Base-by-base conservation (phyloP, 2,113 vertebrate genomes). In the Microcebus murinus region DNA sequence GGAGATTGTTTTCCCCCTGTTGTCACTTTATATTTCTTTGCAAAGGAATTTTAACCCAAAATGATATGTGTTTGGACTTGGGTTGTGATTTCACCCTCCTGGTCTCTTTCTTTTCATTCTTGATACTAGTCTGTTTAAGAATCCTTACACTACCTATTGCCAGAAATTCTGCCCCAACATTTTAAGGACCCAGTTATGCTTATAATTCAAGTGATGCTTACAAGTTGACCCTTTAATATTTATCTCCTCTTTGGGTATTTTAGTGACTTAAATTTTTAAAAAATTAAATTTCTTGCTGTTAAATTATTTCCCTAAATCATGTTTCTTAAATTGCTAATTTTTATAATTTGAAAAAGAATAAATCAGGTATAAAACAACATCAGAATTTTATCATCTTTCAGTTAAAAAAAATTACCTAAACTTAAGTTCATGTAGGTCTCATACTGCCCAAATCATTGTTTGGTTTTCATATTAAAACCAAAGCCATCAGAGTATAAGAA, bases 281-380 rank as follows among this genome's bases (percentile, higher is more conserved):
- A 57, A 57, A 57, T 79, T 90, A 59, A 82, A 79, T 76, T 57
- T 91, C 57, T 84, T 84, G 1, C 39, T 84, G 1, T 79, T 84
- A 82, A 57, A 17, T 88, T 74, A 18, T 34, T 67, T 87, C 86
- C 48, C 70, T 76, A 92, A 97, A 90, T 90, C 96, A 91, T 74
- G 6, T 98, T 98, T 98, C 97, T 89, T 81, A 63, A 0, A 97
- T 96, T 96, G 85, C 96, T 98, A 84, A 95, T 94, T 94, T 96
- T 97, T 92, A 55, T 92, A 90, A 96, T 95, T 96, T 90, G 57
- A 68, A 45, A 10, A 73, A 76, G 93, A 73, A 96, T 50, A 95
- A 96, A 95, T 65, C 0, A 86, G 73, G 45, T 88, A 83, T 96
- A 96, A 98, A 97, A 94, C 59, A 90, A 73, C 50, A 80, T 77